Evolutionary conservation across 2,888 invertebrate species (phyloP).

Genomic region (Adela reaumurella): DNA sequence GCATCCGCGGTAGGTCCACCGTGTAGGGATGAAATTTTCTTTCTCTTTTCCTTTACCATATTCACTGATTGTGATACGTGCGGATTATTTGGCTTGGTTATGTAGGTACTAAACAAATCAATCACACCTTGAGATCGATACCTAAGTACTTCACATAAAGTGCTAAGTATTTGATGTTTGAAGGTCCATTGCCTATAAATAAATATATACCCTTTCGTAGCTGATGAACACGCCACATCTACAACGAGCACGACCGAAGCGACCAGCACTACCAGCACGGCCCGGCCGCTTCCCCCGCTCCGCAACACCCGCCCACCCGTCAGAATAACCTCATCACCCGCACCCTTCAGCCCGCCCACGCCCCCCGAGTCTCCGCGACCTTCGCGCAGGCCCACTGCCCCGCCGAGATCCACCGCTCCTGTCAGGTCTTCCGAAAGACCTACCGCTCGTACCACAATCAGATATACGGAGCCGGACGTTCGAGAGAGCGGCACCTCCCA

Average conservation of each 20-base stretch:
- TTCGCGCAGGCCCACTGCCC: slow-evolving; percentile 24
- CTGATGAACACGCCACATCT: slow-evolving; percentile 4
- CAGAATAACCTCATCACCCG: slow-evolving; percentile 19
- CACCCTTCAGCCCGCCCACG: slow-evolving; percentile 24
- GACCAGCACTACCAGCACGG: slow-evolving; percentile 15
- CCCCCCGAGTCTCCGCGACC: slow-evolving; percentile 18
- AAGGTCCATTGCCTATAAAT: no score
- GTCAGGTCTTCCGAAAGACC: slow-evolving; percentile 23
- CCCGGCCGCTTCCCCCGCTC: slow-evolving; percentile 20
- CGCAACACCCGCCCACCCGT: slow-evolving; percentile 1
- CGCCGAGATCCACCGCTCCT: no score
- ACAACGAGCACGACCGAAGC: background rate
- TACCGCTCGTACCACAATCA: slow-evolving; percentile 20
- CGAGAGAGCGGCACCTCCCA: slow-evolving; percentile 42
- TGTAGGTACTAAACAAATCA: no score
- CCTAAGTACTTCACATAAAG: no score
- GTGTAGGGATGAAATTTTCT: no score
- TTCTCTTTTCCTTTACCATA: no score
- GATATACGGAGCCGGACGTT: slow-evolving; percentile 30
- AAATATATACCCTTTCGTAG: slow-evolving; percentile 1
- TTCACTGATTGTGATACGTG: no score
- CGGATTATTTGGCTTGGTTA: no score
- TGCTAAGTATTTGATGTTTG: no score
- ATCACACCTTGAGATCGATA: no score
- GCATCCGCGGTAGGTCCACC: no score